Evolutionary conservation across 2,888 invertebrate species (phyloP).

Genomic region (Diplolepis rosae): DNA sequence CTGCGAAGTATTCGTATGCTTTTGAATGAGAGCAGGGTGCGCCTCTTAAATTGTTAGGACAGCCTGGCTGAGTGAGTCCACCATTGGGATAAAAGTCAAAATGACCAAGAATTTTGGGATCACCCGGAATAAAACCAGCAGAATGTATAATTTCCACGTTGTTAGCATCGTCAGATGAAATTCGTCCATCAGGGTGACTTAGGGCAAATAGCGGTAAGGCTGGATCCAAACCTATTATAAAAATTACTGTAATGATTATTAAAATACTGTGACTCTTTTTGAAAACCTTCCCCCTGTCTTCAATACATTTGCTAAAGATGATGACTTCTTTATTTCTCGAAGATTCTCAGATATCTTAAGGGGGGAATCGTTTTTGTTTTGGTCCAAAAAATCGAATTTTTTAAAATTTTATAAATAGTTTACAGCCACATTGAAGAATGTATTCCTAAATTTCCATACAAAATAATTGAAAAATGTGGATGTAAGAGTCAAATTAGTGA

Average conservation of each 20-base stretch:
- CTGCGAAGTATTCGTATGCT: neutral
- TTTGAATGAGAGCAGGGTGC: slow-evolving; percentile 7
- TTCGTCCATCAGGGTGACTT: slow-evolving; percentile 45
- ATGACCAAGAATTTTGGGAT: slow-evolving; percentile 56
- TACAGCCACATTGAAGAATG: too few relatives aligned
- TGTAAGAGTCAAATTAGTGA: too few relatives aligned
- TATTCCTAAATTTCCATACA: too few relatives aligned
- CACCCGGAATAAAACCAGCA: slow-evolving; percentile 58
- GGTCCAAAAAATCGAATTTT: too few relatives aligned
- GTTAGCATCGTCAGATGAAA: slow-evolving; percentile 61
- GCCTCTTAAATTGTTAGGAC: neutral
- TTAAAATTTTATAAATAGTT: too few relatives aligned
- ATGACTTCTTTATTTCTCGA: neutral
- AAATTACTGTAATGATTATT: neutral
- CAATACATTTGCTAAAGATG: too few relatives aligned
- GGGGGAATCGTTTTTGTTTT: too few relatives aligned
- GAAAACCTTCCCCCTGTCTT: too few relatives aligned
- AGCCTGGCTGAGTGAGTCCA: slow-evolving; percentile 59
- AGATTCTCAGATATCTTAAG: too few relatives aligned
- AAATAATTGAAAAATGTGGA: too few relatives aligned
- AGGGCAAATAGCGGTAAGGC: slow-evolving; percentile 61
- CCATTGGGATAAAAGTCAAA: slow-evolving; percentile 66
- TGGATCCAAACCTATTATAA: slow-evolving; percentile 61
- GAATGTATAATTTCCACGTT: slow-evolving; percentile 66
- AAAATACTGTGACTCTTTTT: too few relatives aligned